These are phyloP conservation scores for Pseudoips prasinana DNA, from an alignment of 2,888 invertebrate species.

Conservation along the genomic window DNA sequence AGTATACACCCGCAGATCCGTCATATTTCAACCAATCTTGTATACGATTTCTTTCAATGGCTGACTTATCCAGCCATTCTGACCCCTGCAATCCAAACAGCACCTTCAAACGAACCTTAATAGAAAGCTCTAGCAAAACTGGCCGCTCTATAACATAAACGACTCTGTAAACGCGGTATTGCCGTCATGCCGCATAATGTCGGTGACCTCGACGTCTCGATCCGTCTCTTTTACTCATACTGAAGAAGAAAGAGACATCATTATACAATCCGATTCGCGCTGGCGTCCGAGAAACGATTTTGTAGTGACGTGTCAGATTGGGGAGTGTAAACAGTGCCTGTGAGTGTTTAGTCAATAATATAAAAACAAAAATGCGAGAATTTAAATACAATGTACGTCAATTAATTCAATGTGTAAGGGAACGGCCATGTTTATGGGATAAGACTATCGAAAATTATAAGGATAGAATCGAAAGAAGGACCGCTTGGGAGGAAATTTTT, in stretches of 20 bases:
- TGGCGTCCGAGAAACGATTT: slow-evolving; percentile 42
- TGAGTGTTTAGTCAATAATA: slow-evolving; percentile 8
- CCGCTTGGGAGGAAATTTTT: slow-evolving; percentile 70
- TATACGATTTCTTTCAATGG: too few relatives aligned
- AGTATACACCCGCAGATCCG: slow-evolving; percentile 22
- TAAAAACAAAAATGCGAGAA: slow-evolving; percentile 43
- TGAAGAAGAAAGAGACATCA: slow-evolving; percentile 30
- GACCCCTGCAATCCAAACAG: slow-evolving; percentile 4
- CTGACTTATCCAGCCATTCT: slow-evolving; percentile 12
- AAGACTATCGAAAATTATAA: slow-evolving; percentile 65
- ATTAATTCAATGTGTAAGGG: slow-evolving; percentile 51
- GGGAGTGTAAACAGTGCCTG: slow-evolving; percentile 49
- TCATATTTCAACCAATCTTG: slow-evolving; percentile 20
- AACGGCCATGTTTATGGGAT: slow-evolving; percentile 69
- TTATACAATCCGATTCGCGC: slow-evolving; percentile 44
- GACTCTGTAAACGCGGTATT: slow-evolving; percentile 11
- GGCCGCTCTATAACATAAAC: slow-evolving; percentile 25
- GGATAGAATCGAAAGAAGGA: slow-evolving; percentile 59
- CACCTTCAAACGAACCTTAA: too few relatives aligned
- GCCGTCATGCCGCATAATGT: slow-evolving; percentile 40
- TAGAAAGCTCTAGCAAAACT: too few relatives aligned
- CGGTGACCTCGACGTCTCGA: slow-evolving; percentile 50
- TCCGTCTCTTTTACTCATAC: slow-evolving; percentile 34
- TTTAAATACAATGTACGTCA: slow-evolving; percentile 63
- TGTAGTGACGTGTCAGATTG: slow-evolving; percentile 56